Conservation (phyloP, 2,797 vertebrate genomes). For the Percopsis omiscomaycus region DNA sequence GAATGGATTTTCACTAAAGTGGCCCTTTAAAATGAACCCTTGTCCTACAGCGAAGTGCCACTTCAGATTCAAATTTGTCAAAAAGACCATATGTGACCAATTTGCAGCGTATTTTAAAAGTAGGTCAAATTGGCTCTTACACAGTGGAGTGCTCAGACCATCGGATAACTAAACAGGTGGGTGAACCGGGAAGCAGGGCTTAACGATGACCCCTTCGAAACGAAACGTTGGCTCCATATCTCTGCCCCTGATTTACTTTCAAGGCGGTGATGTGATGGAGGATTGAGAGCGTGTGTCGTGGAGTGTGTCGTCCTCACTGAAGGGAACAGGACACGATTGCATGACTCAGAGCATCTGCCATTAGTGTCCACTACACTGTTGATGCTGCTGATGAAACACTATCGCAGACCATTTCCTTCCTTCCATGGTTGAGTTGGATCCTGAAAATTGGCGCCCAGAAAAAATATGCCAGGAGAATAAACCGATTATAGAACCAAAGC, state of each 20-base stretch:
- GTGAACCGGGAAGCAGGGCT: slow-evolving; percentile 10
- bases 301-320: slow-evolving; percentile 32
- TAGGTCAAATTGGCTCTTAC: background rate
- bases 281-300: slow-evolving; percentile 10
- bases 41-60: too few species aligned
- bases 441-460: background rate
- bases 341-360: slow-evolving; percentile 34
- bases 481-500: slow-evolving; percentile 2
- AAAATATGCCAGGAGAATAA: background rate
- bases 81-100: too few species aligned
- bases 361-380: slow-evolving; percentile 20
- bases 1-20: too few species aligned
- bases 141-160: background rate
- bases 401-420: slow-evolving; percentile 11
- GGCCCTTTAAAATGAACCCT: too few species aligned
- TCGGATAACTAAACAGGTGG: background rate
- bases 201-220: too few species aligned
- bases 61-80: too few species aligned
- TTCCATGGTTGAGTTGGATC: background rate
- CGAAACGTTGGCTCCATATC: too few species aligned
- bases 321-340: slow-evolving; percentile 27
- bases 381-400: slow-evolving; percentile 8
- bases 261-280: slow-evolving; percentile 38
- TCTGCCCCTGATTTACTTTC: slow-evolving; percentile 35
- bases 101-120: too few species aligned